phyloP scores from a whole-genome alignment of 2,113 vertebrate genomes.

The Mesoclemmys tuberculata region DNA sequence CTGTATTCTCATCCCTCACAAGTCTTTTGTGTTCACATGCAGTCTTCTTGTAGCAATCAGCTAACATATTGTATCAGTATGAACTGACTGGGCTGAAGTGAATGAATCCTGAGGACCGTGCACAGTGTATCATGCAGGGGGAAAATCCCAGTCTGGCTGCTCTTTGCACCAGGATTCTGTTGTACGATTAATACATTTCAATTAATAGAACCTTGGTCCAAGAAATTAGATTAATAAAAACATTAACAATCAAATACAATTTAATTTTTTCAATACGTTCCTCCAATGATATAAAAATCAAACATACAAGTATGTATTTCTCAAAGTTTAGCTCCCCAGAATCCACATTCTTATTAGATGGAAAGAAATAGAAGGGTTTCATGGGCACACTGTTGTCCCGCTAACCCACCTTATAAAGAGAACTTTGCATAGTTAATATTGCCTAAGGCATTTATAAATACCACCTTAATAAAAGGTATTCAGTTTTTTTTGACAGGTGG shows the following conservation, averaged over 20 bases:
- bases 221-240: background rate
- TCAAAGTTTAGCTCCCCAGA: background rate
- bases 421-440: background rate
- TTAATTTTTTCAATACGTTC: background rate
- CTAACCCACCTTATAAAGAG: background rate
- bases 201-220: background rate
- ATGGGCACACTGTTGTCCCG: background rate
- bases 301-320: background rate
- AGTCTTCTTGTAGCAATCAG: slow-evolving; percentile 13
- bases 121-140: background rate
- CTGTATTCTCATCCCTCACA: slow-evolving; percentile 32
- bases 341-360: background rate
- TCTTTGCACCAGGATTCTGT: background rate
- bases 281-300: background rate
- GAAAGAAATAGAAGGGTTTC: background rate
- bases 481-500: background rate
- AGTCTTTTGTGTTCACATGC: slow-evolving; percentile 19
- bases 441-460: background rate
- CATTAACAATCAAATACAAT: background rate
- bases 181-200: background rate
- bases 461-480: background rate
- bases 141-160: background rate
- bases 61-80: slow-evolving; percentile 65
- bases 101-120: background rate
- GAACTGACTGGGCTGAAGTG: slow-evolving; percentile 12